Evolutionary conservation across 2,113 vertebrate species (phyloP).

Genomic region (Penelope pileata): DNA sequence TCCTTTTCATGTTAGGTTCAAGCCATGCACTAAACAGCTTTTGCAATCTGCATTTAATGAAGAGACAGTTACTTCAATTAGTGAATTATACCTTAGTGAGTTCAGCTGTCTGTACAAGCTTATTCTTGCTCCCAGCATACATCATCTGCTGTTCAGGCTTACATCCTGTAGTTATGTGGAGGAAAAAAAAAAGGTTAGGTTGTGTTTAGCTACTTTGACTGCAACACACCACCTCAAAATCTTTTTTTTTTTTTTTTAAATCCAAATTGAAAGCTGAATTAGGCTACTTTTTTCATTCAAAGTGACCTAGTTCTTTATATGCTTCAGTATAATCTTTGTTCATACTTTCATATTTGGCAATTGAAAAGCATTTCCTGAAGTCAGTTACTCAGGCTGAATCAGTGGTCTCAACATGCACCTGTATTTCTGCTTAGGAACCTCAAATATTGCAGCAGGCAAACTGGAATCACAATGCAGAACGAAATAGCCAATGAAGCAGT

Average conservation of each 20-base stretch:
- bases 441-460: background rate
- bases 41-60: background rate
- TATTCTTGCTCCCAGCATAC: conserved; percentile 98
- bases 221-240: background rate
- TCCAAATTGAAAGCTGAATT: background rate
- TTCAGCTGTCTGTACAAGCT: conserved; percentile 90
- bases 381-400: background rate
- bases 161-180: conserved; percentile 81
- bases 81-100: conserved; percentile 87
- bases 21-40: background rate
- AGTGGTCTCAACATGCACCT: background rate
- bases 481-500: background rate
- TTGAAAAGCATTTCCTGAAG: background rate
- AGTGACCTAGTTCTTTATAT: background rate
- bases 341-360: background rate
- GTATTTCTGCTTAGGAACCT: background rate
- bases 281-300: background rate
- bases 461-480: background rate
- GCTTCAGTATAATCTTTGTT: background rate
- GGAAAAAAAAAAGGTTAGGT: background rate
- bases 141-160: conserved; percentile 97
- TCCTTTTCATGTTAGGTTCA: background rate
- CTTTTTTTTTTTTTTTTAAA: background rate
- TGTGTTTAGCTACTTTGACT: background rate
- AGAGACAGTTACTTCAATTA: background rate